Evolutionary conservation across 2,797 vertebrate species (phyloP).

Genomic region (Lophotriccus pileatus): DNA sequence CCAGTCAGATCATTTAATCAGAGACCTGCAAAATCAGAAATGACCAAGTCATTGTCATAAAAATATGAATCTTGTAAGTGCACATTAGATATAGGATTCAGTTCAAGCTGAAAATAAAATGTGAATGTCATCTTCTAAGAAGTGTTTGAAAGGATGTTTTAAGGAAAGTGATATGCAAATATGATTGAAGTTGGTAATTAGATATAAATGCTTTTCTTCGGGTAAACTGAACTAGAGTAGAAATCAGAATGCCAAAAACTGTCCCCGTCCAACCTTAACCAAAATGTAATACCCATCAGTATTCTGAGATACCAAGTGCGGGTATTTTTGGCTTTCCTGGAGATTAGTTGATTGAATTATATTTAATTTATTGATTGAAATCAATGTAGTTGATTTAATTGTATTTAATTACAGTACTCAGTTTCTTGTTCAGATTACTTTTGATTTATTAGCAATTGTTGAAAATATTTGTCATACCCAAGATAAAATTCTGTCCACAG

Average conservation of each 20-base stretch:
- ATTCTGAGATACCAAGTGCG: constrained; percentile 3
- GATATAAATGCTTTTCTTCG: constrained; percentile 28
- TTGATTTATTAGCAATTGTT: neutral
- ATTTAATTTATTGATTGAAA: constrained; percentile 52
- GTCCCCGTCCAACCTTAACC: neutral
- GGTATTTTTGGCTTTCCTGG: constrained; percentile 41
- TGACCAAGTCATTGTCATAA: neutral
- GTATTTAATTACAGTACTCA: constrained; percentile 19
- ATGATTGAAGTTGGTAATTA: constrained; percentile 28
- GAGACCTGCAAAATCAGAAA: neutral
- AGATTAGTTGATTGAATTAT: constrained; percentile 26
- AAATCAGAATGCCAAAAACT: constrained; percentile 8
- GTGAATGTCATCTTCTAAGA: neutral
- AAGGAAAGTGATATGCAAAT: constrained; percentile 13
- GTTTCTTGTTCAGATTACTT: neutral
- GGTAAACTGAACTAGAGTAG: constrained; percentile 13
- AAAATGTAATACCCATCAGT: constrained; percentile 9
- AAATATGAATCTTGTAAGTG: neutral
- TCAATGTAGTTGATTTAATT: constrained; percentile 25
- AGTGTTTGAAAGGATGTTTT: constrained; percentile 12
- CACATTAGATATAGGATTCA: neutral
- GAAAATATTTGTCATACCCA: neutral
- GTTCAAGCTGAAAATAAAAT: neutral
- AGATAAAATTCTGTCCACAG: neutral
- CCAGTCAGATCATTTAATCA: neutral